These are phyloP conservation scores for Leptopilina myrica DNA, from an alignment of 2,888 invertebrate genomes.

Conservation along the genomic window DNA sequence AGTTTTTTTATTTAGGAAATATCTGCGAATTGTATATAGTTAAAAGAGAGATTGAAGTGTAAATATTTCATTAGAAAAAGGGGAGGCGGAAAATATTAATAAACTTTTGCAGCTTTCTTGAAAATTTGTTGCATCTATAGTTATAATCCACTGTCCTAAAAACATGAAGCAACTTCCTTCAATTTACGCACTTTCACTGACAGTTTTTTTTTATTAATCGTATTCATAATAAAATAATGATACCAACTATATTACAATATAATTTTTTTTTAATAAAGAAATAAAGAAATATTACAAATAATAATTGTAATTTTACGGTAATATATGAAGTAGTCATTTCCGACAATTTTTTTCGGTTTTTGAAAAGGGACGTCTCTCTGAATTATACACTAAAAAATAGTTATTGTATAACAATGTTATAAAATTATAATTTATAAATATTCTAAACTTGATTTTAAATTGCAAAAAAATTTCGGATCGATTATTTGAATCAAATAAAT, in stretches of 20 bases:
- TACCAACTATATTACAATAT: neutral
- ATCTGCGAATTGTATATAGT: neutral
- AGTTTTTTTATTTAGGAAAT: neutral
- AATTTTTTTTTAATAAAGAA: no score
- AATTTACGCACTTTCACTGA: conserved; percentile 63
- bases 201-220: conserved; percentile 61
- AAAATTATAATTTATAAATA: no score
- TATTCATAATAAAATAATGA: conserved; percentile 47
- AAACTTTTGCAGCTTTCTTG: conserved; percentile 13
- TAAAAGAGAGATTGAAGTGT: conserved; percentile 1
- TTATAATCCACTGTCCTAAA: conserved; percentile 18
- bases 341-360: no score
- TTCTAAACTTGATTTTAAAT: no score
- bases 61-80: neutral
- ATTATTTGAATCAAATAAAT: no score
- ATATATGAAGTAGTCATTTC: no score
- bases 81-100: neutral
- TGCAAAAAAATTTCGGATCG: no score
- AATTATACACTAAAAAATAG: no score
- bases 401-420: no score
- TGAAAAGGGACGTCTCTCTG: no score
- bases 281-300: no score
- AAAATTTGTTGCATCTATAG: conserved; percentile 5
- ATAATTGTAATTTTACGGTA: no score
- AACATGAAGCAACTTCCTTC: conserved; percentile 22